Conservation (phyloP, 2,888 invertebrate genomes). For the Brachyopa scutellaris region DNA sequence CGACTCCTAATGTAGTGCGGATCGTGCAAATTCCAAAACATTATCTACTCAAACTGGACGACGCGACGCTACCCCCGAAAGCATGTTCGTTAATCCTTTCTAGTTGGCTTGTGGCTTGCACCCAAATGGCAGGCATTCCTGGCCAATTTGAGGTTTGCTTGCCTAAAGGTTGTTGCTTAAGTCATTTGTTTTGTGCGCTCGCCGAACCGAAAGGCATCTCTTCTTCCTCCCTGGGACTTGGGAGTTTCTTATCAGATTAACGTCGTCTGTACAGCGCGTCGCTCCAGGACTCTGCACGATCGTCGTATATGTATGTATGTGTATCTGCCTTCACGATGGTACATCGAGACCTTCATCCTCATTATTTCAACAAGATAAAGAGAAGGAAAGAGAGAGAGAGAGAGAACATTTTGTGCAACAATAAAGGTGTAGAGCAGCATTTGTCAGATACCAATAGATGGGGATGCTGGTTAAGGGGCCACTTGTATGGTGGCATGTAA, state of each 20-base stretch:
- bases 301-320: no score
- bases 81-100: conserved; percentile 67
- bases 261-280: conserved; percentile 21
- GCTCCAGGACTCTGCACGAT: conserved; percentile 67
- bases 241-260: conserved; percentile 65
- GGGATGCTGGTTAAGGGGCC: conserved; percentile 26
- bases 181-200: conserved; percentile 62
- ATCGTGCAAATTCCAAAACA: conserved; percentile 70
- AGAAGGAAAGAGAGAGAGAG: not conserved
- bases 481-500: conserved; percentile 68
- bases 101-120: conserved; percentile 1
- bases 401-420: conserved; percentile 39
- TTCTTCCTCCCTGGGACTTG: conserved; percentile 8
- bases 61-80: conserved; percentile 67
- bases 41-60: conserved; percentile 57
- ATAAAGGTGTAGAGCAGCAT: conserved; percentile 61
- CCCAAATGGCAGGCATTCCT: conserved; percentile 55
- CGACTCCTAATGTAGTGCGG: conserved; percentile 31
- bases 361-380: conserved; percentile 44
- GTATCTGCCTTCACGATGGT: conserved; percentile 31
- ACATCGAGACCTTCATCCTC: conserved; percentile 33
- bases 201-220: conserved; percentile 43
- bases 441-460: conserved; percentile 51
- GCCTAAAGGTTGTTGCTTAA: conserved; percentile 69
- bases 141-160: conserved; percentile 32